phyloP scores from a whole-genome alignment of 23 tunicate species.

The Trididemnum nubilum region DNA sequence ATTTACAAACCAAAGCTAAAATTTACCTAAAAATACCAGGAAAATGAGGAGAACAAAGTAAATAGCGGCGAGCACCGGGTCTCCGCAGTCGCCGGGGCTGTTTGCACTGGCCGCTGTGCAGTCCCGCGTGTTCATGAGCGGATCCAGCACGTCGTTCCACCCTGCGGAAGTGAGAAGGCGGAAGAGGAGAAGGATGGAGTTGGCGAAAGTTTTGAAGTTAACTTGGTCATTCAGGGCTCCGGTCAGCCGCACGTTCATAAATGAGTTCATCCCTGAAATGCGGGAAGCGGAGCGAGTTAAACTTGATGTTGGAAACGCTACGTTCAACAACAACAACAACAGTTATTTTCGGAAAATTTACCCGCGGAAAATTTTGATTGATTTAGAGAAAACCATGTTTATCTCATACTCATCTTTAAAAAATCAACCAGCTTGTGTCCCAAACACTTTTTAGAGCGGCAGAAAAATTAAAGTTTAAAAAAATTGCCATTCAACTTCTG shows the following conservation, averaged over 20 bases:
- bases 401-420: no score
- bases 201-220: slow-evolving; percentile 83
- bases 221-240: slow-evolving; percentile 88
- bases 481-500: no score
- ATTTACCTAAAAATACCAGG: slow-evolving; percentile 80
- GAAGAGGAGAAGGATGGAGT: slow-evolving; percentile 70
- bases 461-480: no score
- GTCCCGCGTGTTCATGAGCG: slow-evolving; percentile 73
- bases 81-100: slow-evolving; percentile 63
- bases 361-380: no score
- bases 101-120: slow-evolving; percentile 24
- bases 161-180: slow-evolving; percentile 93
- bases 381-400: no score
- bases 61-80: slow-evolving; percentile 51
- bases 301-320: background rate
- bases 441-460: no score
- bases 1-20: no score
- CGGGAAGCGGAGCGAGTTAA: no score
- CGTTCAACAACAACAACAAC: background rate
- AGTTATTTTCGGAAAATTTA: no score
- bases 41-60: slow-evolving; percentile 70
- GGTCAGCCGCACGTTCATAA: slow-evolving; percentile 68
- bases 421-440: no score
- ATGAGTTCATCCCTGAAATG: slow-evolving; percentile 79
- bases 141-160: slow-evolving; percentile 96